These are phyloP conservation scores for Diachrysia chrysitis DNA, from an alignment of 2,888 invertebrate genomes.

Conservation along the genomic window DNA sequence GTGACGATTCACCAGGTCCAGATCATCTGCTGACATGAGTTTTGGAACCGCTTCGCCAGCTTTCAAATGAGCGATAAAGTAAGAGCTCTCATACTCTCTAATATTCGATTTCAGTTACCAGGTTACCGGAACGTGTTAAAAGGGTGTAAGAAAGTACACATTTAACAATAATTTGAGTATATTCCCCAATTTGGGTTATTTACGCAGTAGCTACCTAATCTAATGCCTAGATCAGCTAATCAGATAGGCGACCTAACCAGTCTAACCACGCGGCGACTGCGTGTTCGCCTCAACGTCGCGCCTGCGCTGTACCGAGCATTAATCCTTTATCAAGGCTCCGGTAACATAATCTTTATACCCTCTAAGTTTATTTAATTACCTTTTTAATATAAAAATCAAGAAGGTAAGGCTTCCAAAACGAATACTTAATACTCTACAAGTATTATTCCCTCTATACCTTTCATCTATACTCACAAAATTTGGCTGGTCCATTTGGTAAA, in stretches of 20 bases:
- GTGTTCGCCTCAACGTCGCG: conserved; percentile 43
- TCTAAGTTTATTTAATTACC: conserved; percentile 34
- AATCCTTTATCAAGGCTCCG: conserved; percentile 64
- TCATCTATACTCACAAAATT: no score
- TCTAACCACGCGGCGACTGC: conserved; percentile 45
- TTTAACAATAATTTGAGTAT: background rate
- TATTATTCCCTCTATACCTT: background rate
- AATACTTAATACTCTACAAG: conserved; percentile 14
- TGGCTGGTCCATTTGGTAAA: no score
- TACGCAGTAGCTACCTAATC: conserved; percentile 9
- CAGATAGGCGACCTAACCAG: conserved; percentile 41
- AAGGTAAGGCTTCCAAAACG: conserved; percentile 30
- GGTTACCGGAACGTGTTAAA: no score
- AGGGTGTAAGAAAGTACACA: background rate
- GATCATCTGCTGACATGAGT: no score
- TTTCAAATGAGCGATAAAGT: no score
- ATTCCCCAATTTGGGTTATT: background rate
- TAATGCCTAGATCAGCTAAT: conserved; percentile 23
- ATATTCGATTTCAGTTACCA: background rate
- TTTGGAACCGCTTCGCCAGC: no score
- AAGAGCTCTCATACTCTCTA: no score
- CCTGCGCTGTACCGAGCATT: conserved; percentile 35
- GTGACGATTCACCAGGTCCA: no score
- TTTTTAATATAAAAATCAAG: conserved; percentile 10
- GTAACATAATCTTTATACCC: conserved; percentile 62